A percentile compares a stretch with the other conserved stretches of the same genome.
These are phyloP conservation scores for Ceryle rudis DNA, from an alignment of 2,797 vertebrate genomes.

Conservation along the genomic window DNA sequence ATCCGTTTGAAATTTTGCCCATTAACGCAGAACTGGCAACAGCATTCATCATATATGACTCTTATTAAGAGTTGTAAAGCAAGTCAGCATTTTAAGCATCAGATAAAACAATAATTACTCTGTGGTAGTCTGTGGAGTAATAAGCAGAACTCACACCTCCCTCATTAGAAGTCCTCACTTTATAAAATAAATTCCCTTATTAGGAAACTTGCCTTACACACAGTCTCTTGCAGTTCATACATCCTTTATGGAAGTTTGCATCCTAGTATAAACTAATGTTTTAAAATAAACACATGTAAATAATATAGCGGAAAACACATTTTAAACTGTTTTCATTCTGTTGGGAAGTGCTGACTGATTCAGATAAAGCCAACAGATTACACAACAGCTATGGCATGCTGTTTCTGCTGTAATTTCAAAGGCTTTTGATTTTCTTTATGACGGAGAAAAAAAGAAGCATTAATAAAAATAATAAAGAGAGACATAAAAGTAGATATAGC, in stretches of 20 bases:
- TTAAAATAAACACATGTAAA: background rate
- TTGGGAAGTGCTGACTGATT: slow-evolving; percentile 70
- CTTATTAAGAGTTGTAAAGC: slow-evolving; percentile 7
- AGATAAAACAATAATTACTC: slow-evolving; percentile 21
- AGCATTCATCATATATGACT: background rate
- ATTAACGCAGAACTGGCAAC: background rate
- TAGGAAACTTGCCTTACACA: background rate
- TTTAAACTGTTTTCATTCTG: slow-evolving; percentile 50
- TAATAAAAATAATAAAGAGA: slow-evolving; percentile 52
- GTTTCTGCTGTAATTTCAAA: slow-evolving; percentile 65
- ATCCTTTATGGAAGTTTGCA: background rate
- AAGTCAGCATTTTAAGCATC: slow-evolving; percentile 42
- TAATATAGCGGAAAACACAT: background rate
- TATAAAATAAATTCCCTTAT: background rate
- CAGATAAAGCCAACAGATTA: slow-evolving; percentile 73
- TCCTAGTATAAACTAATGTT: background rate
- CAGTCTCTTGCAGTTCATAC: background rate
- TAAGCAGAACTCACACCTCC: background rate
- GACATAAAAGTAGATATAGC: slow-evolving; percentile 50
- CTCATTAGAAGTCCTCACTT: background rate
- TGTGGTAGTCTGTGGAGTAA: background rate
- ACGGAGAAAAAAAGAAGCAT: slow-evolving; percentile 43
- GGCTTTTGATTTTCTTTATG: slow-evolving; percentile 63
- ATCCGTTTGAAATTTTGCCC: background rate
- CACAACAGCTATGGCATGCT: slow-evolving; percentile 70